These are phyloP conservation scores for Polyodon spathula DNA, from an alignment of 2,113 vertebrate genomes.

Conservation along the genomic window DNA sequence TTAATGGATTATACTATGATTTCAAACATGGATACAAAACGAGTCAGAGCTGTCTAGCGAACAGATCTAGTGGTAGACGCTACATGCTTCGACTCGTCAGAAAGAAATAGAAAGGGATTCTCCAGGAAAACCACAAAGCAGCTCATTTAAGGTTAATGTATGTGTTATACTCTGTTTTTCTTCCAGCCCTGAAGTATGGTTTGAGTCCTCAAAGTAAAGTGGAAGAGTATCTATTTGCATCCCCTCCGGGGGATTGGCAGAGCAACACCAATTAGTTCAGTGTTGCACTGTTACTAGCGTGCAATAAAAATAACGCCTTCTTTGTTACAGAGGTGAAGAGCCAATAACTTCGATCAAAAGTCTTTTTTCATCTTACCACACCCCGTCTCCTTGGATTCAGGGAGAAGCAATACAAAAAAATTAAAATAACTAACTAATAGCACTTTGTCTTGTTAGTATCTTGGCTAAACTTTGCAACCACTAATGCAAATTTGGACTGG, in stretches of 20 bases:
- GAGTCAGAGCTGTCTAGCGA: constrained; percentile 71
- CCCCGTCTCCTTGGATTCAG: constrained; percentile 80
- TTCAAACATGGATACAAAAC: constrained; percentile 49
- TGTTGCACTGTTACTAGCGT: constrained; percentile 88
- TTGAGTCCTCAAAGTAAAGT: constrained; percentile 72
- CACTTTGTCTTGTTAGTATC: neutral
- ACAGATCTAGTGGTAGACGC: constrained; percentile 60
- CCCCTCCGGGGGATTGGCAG: constrained; percentile 85
- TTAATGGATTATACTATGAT: constrained; percentile 39
- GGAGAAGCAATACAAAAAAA: constrained; percentile 50
- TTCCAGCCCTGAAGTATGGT: constrained; percentile 69
- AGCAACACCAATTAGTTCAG: constrained; percentile 96
- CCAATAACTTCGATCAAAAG: constrained; percentile 96
- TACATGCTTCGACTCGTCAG: constrained; percentile 77
- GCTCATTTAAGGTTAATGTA: constrained; percentile 95
- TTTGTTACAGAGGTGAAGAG: constrained; percentile 76
- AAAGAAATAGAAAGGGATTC: constrained; percentile 83
- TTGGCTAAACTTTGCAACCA: too few relatives aligned
- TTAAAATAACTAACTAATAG: constrained; percentile 15
- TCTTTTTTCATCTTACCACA: constrained; percentile 78
- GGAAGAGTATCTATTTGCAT: constrained; percentile 90
- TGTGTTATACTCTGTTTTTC: constrained; percentile 83
- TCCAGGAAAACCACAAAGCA: constrained; percentile 91
- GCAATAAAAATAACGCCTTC: constrained; percentile 97
- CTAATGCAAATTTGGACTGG: constrained; percentile 24